These are phyloP conservation scores for Orchesellides sinensis DNA, from an alignment of 2,888 invertebrate species.

Conservation along the genomic window DNA sequence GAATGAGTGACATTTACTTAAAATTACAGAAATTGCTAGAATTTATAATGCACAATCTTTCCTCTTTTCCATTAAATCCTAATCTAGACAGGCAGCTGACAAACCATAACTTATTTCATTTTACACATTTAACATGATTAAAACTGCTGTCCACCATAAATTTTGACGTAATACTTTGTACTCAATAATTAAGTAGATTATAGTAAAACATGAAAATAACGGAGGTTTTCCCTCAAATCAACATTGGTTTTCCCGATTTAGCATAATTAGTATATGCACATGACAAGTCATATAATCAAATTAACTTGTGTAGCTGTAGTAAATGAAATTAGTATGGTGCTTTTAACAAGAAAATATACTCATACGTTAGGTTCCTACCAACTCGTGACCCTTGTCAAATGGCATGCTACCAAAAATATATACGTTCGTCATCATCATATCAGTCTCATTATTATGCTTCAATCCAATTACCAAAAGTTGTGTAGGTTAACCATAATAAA, in stretches of 20 bases:
- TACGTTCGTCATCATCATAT: conserved; percentile 21
- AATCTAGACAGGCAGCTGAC: conserved; percentile 18
- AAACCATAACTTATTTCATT: background rate
- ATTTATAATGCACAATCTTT: conserved; percentile 38
- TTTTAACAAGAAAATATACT: background rate
- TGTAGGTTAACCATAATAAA: conserved; percentile 63
- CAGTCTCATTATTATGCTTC: conserved; percentile 60
- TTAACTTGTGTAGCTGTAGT: background rate
- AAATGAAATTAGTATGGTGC: background rate
- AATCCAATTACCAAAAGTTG: conserved; percentile 55
- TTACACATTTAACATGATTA: too few species aligned
- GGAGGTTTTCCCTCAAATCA: conserved; percentile 34
- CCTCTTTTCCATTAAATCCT: conserved; percentile 37
- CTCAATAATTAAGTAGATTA: too few species aligned
- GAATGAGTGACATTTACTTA: conserved; percentile 47
- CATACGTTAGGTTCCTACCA: background rate
- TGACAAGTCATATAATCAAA: conserved; percentile 37
- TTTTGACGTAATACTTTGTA: too few species aligned
- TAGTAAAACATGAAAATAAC: conserved; percentile 1
- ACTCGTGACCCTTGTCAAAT: conserved; percentile 50
- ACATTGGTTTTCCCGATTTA: conserved; percentile 47
- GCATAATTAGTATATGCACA: conserved; percentile 54
- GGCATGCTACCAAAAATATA: conserved; percentile 49
- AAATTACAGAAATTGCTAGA: conserved; percentile 17
- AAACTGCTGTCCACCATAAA: too few species aligned